A percentile compares a stretch with the other conserved stretches of the same genome.
These are phyloP conservation scores for Jordanella pulchra DNA, from an alignment of 2,797 vertebrate genomes.

Conservation along the genomic window DNA sequence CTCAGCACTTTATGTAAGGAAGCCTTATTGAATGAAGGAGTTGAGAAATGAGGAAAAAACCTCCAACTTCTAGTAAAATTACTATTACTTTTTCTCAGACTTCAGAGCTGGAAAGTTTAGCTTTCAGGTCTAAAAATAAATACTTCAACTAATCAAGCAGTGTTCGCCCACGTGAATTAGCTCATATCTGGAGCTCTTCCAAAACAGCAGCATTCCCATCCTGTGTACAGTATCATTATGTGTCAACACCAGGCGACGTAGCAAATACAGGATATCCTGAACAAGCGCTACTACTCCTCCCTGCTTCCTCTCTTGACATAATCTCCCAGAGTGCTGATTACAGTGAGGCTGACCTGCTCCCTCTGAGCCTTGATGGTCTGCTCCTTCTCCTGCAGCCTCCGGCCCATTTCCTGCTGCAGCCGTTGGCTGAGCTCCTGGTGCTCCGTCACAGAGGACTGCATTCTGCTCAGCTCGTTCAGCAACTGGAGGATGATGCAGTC, in stretches of 20 bases:
- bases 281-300: slow-evolving; percentile 50
- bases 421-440: slow-evolving; percentile 77
- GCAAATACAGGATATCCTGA: slow-evolving; percentile 81
- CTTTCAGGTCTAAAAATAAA: no score
- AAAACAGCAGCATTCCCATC: slow-evolving; percentile 9
- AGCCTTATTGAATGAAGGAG: no score
- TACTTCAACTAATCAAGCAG: neutral
- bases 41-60: no score
- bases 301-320: slow-evolving; percentile 58
- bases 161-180: neutral
- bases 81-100: no score
- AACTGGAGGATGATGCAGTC: slow-evolving; percentile 65
- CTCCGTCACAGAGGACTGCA: slow-evolving; percentile 77
- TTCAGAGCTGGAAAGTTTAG: no score
- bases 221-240: slow-evolving; percentile 35
- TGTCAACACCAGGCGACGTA: slow-evolving; percentile 14
- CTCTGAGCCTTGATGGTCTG: slow-evolving; percentile 81
- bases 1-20: no score
- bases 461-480: slow-evolving; percentile 79
- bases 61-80: no score
- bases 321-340: neutral
- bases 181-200: neutral
- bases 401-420: slow-evolving; percentile 81
- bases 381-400: slow-evolving; percentile 85
- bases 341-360: slow-evolving; percentile 81